Evolutionary conservation across 37 sponge, comb jelly and placozoan species (phyloP).

Genomic region (Mnemiopsis leidyi): DNA sequence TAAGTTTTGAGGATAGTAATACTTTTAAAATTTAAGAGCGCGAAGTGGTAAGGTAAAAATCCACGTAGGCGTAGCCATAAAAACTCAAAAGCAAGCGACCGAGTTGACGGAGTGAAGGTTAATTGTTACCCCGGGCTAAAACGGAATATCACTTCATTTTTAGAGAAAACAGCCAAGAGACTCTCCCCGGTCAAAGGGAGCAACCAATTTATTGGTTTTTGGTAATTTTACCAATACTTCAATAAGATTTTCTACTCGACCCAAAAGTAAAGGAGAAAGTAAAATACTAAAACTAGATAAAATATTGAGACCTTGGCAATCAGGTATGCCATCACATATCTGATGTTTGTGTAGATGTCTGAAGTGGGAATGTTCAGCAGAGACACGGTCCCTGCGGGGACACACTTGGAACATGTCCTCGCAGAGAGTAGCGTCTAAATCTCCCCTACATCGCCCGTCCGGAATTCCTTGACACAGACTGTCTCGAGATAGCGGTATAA

Average conservation of each 20-base stretch:
- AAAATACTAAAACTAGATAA: too few relatives aligned
- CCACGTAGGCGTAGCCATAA: too few relatives aligned
- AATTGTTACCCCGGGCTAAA: too few relatives aligned
- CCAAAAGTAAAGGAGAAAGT: background rate
- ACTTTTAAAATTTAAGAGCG: too few relatives aligned
- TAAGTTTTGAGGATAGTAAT: too few relatives aligned
- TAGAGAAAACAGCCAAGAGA: too few relatives aligned
- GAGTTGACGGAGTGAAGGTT: too few relatives aligned
- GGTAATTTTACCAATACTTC: background rate
- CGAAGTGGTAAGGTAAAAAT: too few relatives aligned
- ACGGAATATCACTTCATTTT: too few relatives aligned
- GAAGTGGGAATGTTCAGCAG: background rate
- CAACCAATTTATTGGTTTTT: too few relatives aligned
- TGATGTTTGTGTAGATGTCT: conserved; percentile 1
- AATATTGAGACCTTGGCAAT: background rate
- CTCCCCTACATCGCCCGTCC: background rate
- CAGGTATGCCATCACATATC: background rate
- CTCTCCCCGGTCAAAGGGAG: too few relatives aligned
- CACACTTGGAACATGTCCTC: background rate
- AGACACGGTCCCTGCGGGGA: background rate
- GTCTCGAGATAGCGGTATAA: background rate
- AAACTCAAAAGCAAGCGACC: too few relatives aligned
- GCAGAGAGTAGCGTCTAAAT: background rate
- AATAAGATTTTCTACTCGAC: background rate
- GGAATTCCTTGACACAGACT: background rate